A percentile compares a stretch with the other conserved stretches of the same genome.
These are phyloP conservation scores for Papilio elwesi DNA, from an alignment of 2,888 invertebrate genomes.

Conservation along the genomic window DNA sequence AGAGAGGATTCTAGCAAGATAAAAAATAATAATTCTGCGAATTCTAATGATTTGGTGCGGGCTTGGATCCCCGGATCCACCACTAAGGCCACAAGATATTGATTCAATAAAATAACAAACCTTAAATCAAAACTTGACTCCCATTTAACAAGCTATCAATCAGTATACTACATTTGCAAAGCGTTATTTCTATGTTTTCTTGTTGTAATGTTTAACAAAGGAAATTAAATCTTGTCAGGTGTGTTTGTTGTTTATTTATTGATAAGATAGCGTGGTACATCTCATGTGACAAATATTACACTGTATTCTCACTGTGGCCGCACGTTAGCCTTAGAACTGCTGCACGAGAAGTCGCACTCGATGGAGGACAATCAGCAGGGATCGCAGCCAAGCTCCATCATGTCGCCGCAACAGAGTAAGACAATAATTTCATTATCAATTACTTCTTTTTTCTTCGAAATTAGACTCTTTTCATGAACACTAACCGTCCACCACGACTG, in stretches of 20 bases:
- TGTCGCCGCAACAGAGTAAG: conserved; percentile 79
- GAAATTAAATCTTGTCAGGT: conserved; percentile 33
- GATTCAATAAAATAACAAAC: no score
- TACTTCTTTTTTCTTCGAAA: no score
- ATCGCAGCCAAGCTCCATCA: conserved; percentile 75
- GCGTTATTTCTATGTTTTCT: conserved; percentile 13
- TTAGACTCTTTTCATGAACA: no score
- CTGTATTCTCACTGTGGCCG: conserved; percentile 16
- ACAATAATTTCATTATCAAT: background rate
- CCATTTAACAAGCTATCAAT: no score
- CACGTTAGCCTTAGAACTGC: conserved; percentile 86
- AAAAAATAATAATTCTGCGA: no score
- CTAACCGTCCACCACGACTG: no score
- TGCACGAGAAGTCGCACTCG: conserved; percentile 85
- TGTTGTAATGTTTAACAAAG: conserved; percentile 29
- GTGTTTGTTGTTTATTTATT: conserved; percentile 28
- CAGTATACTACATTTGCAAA: background rate
- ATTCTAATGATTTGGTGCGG: no score
- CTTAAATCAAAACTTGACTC: no score
- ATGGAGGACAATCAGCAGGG: conserved; percentile 76
- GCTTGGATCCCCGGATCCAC: no score
- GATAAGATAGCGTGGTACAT: conserved; percentile 33
- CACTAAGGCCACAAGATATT: no score
- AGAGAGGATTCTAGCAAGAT: no score
- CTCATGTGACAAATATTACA: conserved; percentile 25